Percentiles rank a stretch among this genome's conserved stretches.
These are phyloP conservation scores for Symphodus melops DNA, from an alignment of 2,113 vertebrate species.

Conservation along the genomic window DNA sequence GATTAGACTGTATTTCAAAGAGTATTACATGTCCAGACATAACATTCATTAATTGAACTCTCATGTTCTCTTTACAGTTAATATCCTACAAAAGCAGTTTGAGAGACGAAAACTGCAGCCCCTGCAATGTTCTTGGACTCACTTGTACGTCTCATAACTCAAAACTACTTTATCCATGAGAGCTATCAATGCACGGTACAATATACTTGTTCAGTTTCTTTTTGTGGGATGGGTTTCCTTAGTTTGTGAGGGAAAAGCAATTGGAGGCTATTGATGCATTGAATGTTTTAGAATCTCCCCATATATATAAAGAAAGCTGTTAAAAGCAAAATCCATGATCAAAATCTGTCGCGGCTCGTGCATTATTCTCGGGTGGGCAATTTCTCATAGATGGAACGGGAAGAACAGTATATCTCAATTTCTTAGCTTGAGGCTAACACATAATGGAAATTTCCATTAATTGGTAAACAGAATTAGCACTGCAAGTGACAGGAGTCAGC, in stretches of 20 bases:
- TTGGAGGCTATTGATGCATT: neutral
- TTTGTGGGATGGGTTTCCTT: conserved; percentile 22
- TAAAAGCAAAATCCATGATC: too few species aligned
- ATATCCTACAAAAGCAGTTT: conserved; percentile 68
- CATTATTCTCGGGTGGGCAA: too few species aligned
- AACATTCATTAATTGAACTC: conserved; percentile 73
- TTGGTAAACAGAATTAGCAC: too few species aligned
- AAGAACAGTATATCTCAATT: too few species aligned
- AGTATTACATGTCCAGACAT: conserved; percentile 67
- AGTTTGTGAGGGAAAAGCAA: neutral
- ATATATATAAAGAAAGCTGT: too few species aligned
- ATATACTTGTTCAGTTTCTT: conserved; percentile 37
- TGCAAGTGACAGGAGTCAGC: too few species aligned
- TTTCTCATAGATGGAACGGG: too few species aligned
- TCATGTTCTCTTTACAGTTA: conserved; percentile 61
- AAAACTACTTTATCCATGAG: conserved; percentile 46
- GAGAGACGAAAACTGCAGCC: conserved; percentile 62
- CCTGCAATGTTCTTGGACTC: conserved; percentile 65
- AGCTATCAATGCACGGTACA: conserved; percentile 54
- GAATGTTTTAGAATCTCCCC: neutral
- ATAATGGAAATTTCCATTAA: too few species aligned
- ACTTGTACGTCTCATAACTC: conserved; percentile 57
- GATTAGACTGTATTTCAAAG: conserved; percentile 74
- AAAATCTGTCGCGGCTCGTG: too few species aligned
- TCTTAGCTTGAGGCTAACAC: too few species aligned